Percentiles rank a stretch among this genome's conserved stretches.
Evolutionary conservation across 2,888 invertebrate genomes (phyloP).

Genomic region (Smittia aterrima): DNA sequence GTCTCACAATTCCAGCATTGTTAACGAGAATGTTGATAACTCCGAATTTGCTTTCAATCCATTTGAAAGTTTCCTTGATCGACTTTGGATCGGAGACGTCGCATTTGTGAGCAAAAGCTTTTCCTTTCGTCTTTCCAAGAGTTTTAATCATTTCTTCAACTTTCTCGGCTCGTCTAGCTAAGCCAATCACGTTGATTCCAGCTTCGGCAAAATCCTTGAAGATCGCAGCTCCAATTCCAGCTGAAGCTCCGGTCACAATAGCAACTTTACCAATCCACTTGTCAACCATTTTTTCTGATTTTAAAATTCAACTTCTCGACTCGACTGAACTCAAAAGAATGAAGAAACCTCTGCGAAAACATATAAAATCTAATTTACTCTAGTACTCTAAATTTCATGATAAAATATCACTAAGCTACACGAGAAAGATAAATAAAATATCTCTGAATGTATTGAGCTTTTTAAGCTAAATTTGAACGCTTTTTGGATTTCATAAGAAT

Average conservation of each 20-base stretch:
- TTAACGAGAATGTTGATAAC: constrained; percentile 61
- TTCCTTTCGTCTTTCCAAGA: constrained; percentile 46
- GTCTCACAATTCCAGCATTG: constrained; percentile 56
- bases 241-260: constrained; percentile 62
- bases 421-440: too few species aligned
- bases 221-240: constrained; percentile 59
- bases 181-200: constrained; percentile 58
- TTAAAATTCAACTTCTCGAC: too few species aligned
- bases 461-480: too few species aligned
- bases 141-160: constrained; percentile 49
- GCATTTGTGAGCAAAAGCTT: constrained; percentile 54
- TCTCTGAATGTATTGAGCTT: too few species aligned
- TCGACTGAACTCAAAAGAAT: too few species aligned
- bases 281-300: constrained; percentile 24
- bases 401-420: too few species aligned
- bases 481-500: too few species aligned
- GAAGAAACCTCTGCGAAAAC: too few species aligned
- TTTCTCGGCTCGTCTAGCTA: constrained; percentile 55
- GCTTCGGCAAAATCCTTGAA: constrained; percentile 52
- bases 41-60: constrained; percentile 56
- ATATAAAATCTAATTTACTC: too few species aligned
- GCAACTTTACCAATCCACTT: constrained; percentile 52
- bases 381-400: too few species aligned
- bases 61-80: constrained; percentile 57
- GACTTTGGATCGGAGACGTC: constrained; percentile 58